These are phyloP conservation scores for Anhinga anhinga DNA, from an alignment of 2,113 vertebrate genomes.

Conservation along the genomic window DNA sequence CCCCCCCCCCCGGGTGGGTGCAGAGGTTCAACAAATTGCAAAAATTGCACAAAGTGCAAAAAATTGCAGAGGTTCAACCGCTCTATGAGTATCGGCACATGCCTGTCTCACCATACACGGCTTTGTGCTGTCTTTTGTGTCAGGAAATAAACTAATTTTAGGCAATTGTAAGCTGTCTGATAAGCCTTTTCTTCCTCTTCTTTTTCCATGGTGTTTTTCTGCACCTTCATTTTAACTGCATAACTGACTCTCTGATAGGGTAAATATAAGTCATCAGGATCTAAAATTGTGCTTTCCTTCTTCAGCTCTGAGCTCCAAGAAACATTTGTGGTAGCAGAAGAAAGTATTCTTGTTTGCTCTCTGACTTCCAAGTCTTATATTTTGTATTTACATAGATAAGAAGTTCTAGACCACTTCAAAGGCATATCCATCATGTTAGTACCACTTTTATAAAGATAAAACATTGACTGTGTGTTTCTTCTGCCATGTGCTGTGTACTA, in stretches of 20 bases:
- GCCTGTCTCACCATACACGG: neutral
- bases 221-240: neutral
- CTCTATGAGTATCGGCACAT: neutral
- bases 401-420: neutral
- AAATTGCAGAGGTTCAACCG: neutral
- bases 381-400: neutral
- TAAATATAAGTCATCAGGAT: neutral
- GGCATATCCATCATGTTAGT: neutral
- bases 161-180: neutral
- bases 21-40: too few relatives aligned
- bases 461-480: neutral
- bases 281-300: neutral
- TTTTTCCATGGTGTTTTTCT: neutral
- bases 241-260: neutral
- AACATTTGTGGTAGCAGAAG: neutral
- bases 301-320: neutral
- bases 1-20: too few relatives aligned
- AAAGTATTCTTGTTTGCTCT: neutral
- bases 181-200: neutral
- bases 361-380: neutral
- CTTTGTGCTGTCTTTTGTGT: neutral
- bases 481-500: neutral
- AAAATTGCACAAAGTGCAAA: too few relatives aligned
- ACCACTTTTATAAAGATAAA: neutral
- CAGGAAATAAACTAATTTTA: neutral